Evolutionary conservation across 2,888 invertebrate species (phyloP).

Genomic region (Tribolium freemani): DNA sequence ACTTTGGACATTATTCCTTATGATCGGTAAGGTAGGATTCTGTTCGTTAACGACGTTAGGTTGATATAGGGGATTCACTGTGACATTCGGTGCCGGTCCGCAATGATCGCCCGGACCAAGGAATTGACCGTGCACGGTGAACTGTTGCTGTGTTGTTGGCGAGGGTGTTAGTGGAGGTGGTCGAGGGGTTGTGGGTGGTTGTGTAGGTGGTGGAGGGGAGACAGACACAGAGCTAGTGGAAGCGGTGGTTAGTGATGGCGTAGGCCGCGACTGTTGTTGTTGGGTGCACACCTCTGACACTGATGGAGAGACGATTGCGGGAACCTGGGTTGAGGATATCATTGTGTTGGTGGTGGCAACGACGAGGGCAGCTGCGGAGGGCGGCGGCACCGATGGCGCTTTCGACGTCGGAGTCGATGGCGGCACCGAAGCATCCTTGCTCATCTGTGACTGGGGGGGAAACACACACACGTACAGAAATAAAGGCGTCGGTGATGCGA

Average conservation of each 20-base stretch:
- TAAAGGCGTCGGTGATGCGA: not conserved
- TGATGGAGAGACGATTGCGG: slow-evolving; percentile 56
- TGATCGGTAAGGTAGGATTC: slow-evolving; percentile 27
- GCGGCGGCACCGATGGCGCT: slow-evolving; percentile 17
- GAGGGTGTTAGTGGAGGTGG: slow-evolving; percentile 54
- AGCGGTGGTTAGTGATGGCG: slow-evolving; percentile 63
- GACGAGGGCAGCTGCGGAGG: slow-evolving; percentile 51
- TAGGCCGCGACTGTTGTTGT: slow-evolving; percentile 59
- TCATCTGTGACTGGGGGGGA: slow-evolving; percentile 70
- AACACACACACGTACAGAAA: slow-evolving; percentile 51
- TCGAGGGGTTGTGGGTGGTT: slow-evolving; percentile 35
- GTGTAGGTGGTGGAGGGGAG: slow-evolving; percentile 52
- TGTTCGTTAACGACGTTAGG: slow-evolving; percentile 46
- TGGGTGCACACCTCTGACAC: slow-evolving; percentile 68
- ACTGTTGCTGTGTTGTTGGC: slow-evolving; percentile 66
- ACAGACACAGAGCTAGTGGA: slow-evolving; percentile 62
- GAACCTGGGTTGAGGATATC: slow-evolving; percentile 49
- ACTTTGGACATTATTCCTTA: slow-evolving; percentile 50
- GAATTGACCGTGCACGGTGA: slow-evolving; percentile 67
- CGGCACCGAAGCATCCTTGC: slow-evolving; percentile 70
- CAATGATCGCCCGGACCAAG: slow-evolving; percentile 69
- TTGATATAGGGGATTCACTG: slow-evolving; percentile 74
- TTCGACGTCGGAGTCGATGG: slow-evolving; percentile 56
- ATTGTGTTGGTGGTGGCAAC: slow-evolving; percentile 45
- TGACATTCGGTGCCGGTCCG: slow-evolving; percentile 79